These are phyloP conservation scores for Phymorhynchus buccinoides DNA, from an alignment of 1,140 invertebrate genomes.

Conservation along the genomic window DNA sequence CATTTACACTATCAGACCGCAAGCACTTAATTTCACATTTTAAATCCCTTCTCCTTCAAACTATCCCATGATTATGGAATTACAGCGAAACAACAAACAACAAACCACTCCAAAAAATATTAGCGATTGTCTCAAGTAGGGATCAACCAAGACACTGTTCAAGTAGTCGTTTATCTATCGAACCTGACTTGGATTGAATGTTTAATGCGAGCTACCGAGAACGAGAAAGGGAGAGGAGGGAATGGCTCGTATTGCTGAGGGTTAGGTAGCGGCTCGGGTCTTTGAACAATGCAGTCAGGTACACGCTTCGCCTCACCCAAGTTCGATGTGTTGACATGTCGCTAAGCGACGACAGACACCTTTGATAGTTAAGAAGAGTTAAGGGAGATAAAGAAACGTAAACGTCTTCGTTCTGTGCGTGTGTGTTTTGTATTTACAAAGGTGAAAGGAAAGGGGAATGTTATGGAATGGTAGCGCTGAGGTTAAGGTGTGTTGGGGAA, in stretches of 20 bases:
- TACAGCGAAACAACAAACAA: not conserved
- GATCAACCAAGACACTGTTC: conserved; percentile 3
- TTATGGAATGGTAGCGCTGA: not conserved
- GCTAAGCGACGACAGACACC: not conserved
- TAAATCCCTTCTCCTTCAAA: not conserved
- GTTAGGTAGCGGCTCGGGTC: not conserved
- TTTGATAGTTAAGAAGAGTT: not conserved
- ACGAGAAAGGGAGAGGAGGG: too few species aligned
- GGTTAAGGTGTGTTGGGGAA: too few species aligned
- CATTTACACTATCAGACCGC: too few species aligned
- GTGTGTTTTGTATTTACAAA: too few species aligned
- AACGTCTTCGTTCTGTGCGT: not conserved
- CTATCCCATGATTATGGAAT: conserved; percentile 10
- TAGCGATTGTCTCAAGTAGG: not conserved
- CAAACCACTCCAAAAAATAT: not conserved
- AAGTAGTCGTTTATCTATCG: not conserved
- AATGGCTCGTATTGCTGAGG: not conserved
- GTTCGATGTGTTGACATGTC: not conserved
- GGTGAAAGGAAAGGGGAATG: not conserved
- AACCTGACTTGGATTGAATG: not conserved
- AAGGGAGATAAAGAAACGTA: not conserved
- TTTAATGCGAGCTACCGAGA: not conserved
- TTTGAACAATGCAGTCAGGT: not conserved
- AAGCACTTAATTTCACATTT: too few species aligned
- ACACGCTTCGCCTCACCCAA: not conserved